Evolutionary conservation across 2,113 vertebrate genomes (phyloP), one percentile per base, ranked within the genome.

Genomic region (Scophthalmus maximus): DNA sequence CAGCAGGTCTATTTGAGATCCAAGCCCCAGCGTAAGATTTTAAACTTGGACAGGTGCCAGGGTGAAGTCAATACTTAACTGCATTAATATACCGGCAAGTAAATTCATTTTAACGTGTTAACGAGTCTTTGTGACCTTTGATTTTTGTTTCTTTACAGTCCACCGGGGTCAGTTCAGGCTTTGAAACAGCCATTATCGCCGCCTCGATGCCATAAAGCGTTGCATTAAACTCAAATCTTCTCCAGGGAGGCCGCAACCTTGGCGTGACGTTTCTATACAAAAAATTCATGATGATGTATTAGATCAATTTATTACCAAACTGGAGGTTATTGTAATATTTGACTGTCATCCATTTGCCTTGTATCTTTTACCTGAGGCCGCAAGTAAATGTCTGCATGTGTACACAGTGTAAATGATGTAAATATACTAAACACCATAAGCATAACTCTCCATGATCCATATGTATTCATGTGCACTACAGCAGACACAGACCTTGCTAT

Each of bases 61-160:
- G 8, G 11, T 40, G 44, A 62, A 55, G 66, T 51, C 17, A 76
- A 32, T 78, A 44, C 30, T 78, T 20, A 22, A 36, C 10, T 55
- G 18, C 6, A 47, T 44, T 61, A 42, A 38, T 30, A 40, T 32
- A 29, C 23, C 15, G 47, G 9, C 8, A 22, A 6, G 22, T 44
- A 36, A 26, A 73, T 23, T 44, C 1, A 25, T 56, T 78, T 65
- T 40, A 51, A 62, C 64, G 47, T 42, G 46, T 65, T 62, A 72
- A 82, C 51, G 23, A 79, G 65, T 50, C 25, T 53, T 59, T 20
- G 23, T 44, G n/a, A n/a, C n/a, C n/a, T n/a, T n/a, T n/a, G n/a
- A n/a, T n/a, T n/a, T n/a, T n/a, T n/a, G 46, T 58, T 52, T 32
- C 46, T 75, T 68, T 42, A 2, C 6, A 49, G 7, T 61, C 42